Base-by-base conservation (phyloP, 2,113 vertebrate genomes). In the Zingel zingel region DNA sequence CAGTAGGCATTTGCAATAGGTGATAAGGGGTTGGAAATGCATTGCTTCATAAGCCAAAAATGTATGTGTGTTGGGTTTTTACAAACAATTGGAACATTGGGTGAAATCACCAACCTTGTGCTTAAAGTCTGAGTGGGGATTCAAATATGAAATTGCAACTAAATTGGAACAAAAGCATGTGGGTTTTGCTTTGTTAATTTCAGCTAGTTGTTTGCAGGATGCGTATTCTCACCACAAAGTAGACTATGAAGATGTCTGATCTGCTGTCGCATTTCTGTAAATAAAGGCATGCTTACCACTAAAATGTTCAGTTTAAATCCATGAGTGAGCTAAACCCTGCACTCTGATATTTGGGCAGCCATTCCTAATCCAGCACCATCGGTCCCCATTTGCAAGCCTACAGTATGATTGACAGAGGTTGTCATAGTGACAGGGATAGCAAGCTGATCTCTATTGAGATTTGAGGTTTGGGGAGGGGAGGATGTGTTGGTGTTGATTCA, bases 361-460 rank as follows among this genome's bases (percentile, higher is more conserved):
- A 76, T 67, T 73, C 45, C 73, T 88, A 70, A 89, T 89, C 81
- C 72, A 76, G 85, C 64, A 4, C 71, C 74, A 81, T 77, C 43
- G 25, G 54, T 54, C 75, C 79, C 78, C 86, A 73, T 80, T 87
- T 86, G 80, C 74, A 84, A 85, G 50, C 79, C 82, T 64, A 66
- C 78, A 73, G 67, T 82, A 81, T 94, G 93, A 93, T 92, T 93
- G 93, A 93, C 93, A 88, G 89, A 83, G 84, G 93, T 94, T 94
- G 93, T 93, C 93, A 92, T 93, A 90, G 93, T 87, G 89, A 94
- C 87, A 73, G 65, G 74, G 80, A 67, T 51, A 84, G 90, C 89
- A 91, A 90, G 92, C 89, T 93, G 87, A 71, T 90, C 85, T 87
- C 92, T 81, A 85, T 88, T 91, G 89, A 89, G 92, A 70, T 79